Evolutionary conservation across 2,797 vertebrate genomes (phyloP).

Genomic region (Sebastes minor): DNA sequence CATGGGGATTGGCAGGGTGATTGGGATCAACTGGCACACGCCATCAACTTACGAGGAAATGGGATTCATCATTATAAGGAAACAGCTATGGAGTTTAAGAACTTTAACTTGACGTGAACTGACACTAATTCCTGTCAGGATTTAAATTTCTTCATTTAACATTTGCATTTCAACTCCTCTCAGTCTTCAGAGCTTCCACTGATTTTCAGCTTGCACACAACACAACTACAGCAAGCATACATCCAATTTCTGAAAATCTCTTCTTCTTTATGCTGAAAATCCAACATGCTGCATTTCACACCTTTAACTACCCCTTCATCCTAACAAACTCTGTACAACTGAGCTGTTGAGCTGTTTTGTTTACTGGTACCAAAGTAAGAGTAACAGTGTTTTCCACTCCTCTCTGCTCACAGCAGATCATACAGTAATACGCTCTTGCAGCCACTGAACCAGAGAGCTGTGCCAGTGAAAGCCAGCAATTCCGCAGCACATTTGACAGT

Average conservation of each 20-base stretch:
- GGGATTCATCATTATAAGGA: too few relatives aligned
- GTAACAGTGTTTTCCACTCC: neutral
- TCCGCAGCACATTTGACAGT: conserved; percentile 20
- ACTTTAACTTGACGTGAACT: neutral
- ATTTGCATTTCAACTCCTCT: neutral
- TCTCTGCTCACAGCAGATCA: conserved; percentile 4
- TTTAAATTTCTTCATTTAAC: neutral
- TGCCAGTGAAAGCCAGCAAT: neutral
- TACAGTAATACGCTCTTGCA: neutral
- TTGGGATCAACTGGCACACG: too few relatives aligned
- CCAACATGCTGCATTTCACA: neutral
- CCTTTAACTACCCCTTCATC: neutral
- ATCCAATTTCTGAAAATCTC: neutral
- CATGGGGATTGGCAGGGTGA: too few relatives aligned
- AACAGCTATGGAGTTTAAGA: too few relatives aligned
- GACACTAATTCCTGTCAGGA: neutral
- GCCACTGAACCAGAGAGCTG: conserved; percentile 3
- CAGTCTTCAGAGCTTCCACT: neutral
- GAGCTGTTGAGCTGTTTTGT: neutral
- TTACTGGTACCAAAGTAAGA: neutral
- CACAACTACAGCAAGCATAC: neutral
- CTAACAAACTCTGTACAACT: neutral
- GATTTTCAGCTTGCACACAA: neutral
- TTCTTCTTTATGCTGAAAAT: neutral
- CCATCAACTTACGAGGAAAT: too few relatives aligned